Percentiles rank a stretch among this genome's conserved stretches.
Conservation (phyloP, 2,113 vertebrate genomes). For the Sphaerodactylus townsendi region DNA sequence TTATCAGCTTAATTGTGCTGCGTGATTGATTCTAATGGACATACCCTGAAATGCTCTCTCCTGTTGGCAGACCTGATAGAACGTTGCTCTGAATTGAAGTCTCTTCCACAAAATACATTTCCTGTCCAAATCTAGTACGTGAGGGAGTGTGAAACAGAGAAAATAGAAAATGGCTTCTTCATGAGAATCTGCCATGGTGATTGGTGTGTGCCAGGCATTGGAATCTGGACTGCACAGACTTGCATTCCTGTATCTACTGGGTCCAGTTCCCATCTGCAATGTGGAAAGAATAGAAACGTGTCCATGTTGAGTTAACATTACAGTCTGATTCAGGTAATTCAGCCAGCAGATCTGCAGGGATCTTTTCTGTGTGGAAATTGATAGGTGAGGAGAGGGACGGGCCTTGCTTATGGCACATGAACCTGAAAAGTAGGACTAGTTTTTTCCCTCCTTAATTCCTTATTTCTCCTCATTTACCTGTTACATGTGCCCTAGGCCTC, state of each 20-base stretch:
- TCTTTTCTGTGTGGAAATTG: background rate
- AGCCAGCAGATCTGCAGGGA: background rate
- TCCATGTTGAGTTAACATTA: too few relatives aligned
- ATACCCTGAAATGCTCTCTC: slow-evolving; percentile 80
- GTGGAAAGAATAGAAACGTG: background rate
- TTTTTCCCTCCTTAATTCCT: background rate
- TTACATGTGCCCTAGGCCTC: too few relatives aligned
- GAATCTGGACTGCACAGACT: background rate
- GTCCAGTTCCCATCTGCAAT: background rate
- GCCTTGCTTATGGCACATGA: background rate
- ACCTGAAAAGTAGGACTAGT: background rate
- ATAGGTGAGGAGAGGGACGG: background rate
- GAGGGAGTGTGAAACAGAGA: too few relatives aligned
- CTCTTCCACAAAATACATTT: slow-evolving; percentile 35
- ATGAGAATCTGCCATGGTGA: slow-evolving; percentile 27
- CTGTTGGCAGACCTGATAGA: slow-evolving; percentile 73
- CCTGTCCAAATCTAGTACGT: too few relatives aligned
- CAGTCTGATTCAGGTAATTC: too few relatives aligned
- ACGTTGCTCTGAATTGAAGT: slow-evolving; percentile 73
- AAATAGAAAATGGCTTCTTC: slow-evolving; percentile 36
- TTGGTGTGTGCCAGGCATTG: background rate
- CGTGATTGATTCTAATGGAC: slow-evolving; percentile 92
- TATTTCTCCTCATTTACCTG: background rate
- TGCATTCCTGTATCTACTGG: background rate
- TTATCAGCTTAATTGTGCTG: slow-evolving; percentile 89